A percentile compares a stretch with the other conserved stretches of the same genome.
Evolutionary conservation across 1,140 invertebrate species (phyloP).

Genomic region (Frieseomelitta varia): DNA sequence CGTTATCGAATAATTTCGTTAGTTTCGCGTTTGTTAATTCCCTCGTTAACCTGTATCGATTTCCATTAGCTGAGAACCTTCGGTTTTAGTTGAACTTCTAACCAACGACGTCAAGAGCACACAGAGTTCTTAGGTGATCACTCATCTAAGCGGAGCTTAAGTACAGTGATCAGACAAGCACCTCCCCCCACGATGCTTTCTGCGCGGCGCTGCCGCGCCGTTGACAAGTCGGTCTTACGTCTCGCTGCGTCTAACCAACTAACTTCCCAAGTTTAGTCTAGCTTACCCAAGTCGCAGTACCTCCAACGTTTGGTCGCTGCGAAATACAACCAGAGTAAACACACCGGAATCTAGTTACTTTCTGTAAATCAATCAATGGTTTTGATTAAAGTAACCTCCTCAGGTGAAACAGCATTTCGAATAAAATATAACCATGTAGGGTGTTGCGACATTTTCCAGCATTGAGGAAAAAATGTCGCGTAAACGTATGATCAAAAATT

Average conservation of each 20-base stretch:
- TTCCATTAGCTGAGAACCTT: not conserved
- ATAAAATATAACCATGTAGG: too few relatives aligned
- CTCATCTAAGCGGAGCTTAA: constrained; percentile 27
- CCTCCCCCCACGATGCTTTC: constrained; percentile 22
- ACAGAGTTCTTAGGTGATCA: constrained; percentile 17
- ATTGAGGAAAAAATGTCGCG: too few relatives aligned
- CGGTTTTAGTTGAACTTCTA: not conserved
- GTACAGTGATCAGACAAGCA: constrained; percentile 37
- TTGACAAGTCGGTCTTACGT: constrained; percentile 36
- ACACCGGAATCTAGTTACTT: not conserved
- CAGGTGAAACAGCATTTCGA: too few relatives aligned
- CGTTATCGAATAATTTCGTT: not conserved
- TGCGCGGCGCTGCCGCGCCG: not conserved
- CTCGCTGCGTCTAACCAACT: not conserved
- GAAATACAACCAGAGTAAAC: constrained; percentile 11
- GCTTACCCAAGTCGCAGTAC: not conserved
- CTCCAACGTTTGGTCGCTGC: not conserved
- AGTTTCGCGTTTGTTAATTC: not conserved
- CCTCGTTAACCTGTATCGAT: not conserved
- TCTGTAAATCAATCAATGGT: not conserved
- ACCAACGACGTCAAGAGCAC: not conserved
- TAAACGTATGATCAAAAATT: too few relatives aligned
- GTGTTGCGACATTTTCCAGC: too few relatives aligned
- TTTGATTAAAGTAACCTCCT: not conserved
- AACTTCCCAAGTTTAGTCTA: constrained; percentile 25